These are phyloP conservation scores for Drosophila acutilabella DNA, from an alignment of 2,888 invertebrate species.

Conservation along the genomic window DNA sequence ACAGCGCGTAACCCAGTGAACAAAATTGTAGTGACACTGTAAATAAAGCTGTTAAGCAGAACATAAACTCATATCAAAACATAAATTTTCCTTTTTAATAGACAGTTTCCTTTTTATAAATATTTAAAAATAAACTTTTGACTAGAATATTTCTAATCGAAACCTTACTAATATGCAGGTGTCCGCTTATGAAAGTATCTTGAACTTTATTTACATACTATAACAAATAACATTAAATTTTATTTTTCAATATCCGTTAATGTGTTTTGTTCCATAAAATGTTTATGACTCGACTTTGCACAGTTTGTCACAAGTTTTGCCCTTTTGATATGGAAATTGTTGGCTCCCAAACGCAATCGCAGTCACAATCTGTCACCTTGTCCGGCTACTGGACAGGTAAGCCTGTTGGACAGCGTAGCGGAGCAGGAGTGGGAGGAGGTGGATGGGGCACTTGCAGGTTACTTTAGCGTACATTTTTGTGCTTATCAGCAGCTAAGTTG, in stretches of 20 bases:
- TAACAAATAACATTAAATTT: background rate
- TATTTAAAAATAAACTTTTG: no score
- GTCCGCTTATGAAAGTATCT: no score
- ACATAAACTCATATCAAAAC: no score
- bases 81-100: no score
- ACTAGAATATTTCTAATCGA: no score
- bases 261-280: background rate
- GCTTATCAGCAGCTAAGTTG: conserved; percentile 70
- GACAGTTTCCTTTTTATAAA: no score
- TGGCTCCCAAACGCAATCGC: background rate
- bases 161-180: no score
- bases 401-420: background rate
- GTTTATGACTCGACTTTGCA: background rate
- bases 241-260: no score
- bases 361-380: conserved; percentile 35
- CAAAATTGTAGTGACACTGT: background rate
- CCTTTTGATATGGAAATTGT: conserved; percentile 18
- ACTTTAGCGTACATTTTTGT: conserved; percentile 32
- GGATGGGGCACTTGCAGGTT: conserved; percentile 23
- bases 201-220: no score
- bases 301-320: conserved; percentile 16
- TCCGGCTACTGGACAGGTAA: conserved; percentile 17
- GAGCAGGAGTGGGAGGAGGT: background rate
- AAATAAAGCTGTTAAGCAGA: no score
- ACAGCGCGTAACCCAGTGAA: conserved; percentile 8